These are phyloP conservation scores for Cochlearius cochlearius DNA, from an alignment of 2,113 vertebrate species.

Conservation along the genomic window DNA sequence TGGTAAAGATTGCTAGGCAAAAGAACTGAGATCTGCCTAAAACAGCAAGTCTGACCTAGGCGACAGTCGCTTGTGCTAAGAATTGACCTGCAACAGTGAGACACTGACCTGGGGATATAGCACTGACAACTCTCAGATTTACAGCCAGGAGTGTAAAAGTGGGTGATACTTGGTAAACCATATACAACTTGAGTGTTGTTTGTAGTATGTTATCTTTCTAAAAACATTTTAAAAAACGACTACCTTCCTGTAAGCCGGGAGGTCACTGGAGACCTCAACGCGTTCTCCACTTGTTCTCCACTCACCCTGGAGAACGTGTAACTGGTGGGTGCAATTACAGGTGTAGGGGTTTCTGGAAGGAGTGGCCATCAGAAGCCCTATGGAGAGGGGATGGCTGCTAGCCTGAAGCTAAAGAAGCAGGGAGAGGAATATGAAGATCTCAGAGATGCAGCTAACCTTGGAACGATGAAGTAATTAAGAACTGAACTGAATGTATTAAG, in stretches of 20 bases:
- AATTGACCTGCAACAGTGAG: background rate
- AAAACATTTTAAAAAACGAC: background rate
- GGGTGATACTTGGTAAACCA: background rate
- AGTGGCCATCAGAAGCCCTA: rapidly evolving
- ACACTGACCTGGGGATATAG: background rate
- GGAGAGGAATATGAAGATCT: background rate
- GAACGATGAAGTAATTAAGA: background rate
- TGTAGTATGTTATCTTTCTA: background rate
- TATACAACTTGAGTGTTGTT: background rate
- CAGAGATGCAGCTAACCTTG: background rate
- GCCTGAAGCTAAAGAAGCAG: background rate
- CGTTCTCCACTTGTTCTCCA: background rate
- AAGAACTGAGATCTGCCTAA: background rate
- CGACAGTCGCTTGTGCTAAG: background rate
- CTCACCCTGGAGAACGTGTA: background rate
- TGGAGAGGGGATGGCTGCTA: background rate
- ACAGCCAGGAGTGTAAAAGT: background rate
- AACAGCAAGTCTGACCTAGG: background rate
- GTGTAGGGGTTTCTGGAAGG: background rate
- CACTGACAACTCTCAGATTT: background rate
- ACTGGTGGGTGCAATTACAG: background rate
- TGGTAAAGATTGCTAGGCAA: background rate
- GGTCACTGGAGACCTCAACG: background rate
- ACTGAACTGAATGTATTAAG: background rate
- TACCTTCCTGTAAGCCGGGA: background rate